Conservation (phyloP, 1,140 invertebrate species). For the Drosophila tani region DNA sequence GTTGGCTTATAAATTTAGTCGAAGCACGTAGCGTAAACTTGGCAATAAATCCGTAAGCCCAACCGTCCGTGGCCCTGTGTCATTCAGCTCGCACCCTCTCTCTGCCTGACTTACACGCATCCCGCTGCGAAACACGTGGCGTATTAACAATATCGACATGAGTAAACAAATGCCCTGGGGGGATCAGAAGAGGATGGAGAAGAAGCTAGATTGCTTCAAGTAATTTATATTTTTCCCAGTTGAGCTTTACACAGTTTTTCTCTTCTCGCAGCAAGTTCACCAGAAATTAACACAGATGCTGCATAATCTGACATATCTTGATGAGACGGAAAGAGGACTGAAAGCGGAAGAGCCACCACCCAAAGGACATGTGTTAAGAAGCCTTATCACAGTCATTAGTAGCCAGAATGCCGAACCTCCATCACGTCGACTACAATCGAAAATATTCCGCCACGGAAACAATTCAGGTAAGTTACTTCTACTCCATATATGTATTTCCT, state of each 20-base stretch:
- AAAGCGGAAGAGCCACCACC: slow-evolving; percentile 38
- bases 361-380: slow-evolving; percentile 71
- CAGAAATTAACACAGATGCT: slow-evolving; percentile 80
- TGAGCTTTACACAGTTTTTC: slow-evolving; percentile 39
- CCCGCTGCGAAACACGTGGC: slow-evolving; percentile 72
- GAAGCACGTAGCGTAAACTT: slow-evolving; percentile 79
- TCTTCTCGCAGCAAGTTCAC: slow-evolving; percentile 28
- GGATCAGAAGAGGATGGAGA: slow-evolving; percentile 25
- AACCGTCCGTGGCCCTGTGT: slow-evolving; percentile 41
- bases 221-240: slow-evolving; percentile 79
- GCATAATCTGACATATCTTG: slow-evolving; percentile 76
- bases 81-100: slow-evolving; percentile 7
- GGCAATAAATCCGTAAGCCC: slow-evolving; percentile 78
- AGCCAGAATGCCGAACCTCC: slow-evolving; percentile 83
- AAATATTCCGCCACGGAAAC: slow-evolving; percentile 85
- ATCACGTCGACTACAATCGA: slow-evolving; percentile 84
- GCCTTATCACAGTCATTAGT: slow-evolving; percentile 66
- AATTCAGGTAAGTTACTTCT: slow-evolving; percentile 77
- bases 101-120: slow-evolving; percentile 20
- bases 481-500: background rate
- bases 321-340: slow-evolving; percentile 45
- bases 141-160: slow-evolving; percentile 82
- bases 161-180: slow-evolving; percentile 73
- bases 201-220: slow-evolving; percentile 36
- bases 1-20: slow-evolving; percentile 75